Evolutionary conservation across 2,797 vertebrate species (phyloP).

Genomic region (Paratrypauchen microcephalus): DNA sequence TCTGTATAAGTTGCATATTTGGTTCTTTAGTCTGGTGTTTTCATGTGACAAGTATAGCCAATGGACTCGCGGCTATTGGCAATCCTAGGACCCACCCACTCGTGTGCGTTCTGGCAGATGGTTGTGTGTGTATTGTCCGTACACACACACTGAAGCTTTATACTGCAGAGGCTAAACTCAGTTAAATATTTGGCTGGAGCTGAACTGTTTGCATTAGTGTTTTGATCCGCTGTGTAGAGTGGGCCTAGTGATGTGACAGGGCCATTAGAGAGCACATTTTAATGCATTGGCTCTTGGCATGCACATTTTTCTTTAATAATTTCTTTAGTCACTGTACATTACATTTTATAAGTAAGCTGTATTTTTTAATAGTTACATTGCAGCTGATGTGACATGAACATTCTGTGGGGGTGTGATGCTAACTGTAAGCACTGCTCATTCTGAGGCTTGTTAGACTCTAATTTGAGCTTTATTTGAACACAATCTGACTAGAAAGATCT

Average conservation of each 20-base stretch:
- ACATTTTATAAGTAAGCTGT: too few species aligned
- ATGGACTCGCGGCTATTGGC: not conserved
- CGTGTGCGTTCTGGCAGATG: not conserved
- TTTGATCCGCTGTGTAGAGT: not conserved
- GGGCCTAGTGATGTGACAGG: not conserved
- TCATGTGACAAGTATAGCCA: not conserved
- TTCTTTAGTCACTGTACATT: too few species aligned
- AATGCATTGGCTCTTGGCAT: not conserved
- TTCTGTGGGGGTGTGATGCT: too few species aligned
- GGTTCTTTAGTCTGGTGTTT: not conserved
- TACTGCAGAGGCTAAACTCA: constrained; percentile 22
- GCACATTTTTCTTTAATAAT: not conserved
- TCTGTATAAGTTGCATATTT: not conserved
- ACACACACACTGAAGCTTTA: constrained; percentile 11
- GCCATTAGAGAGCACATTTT: not conserved
- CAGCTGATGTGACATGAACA: too few species aligned
- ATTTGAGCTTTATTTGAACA: too few species aligned
- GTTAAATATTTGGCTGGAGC: constrained; percentile 22
- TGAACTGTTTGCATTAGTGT: constrained; percentile 20
- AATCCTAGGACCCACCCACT: not conserved
- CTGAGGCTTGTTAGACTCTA: too few species aligned
- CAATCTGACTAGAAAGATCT: too few species aligned
- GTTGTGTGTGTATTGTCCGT: constrained; percentile 14
- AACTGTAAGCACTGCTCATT: too few species aligned
- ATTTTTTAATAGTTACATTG: too few species aligned